These are phyloP conservation scores for Chaitophorus viminalis DNA, from an alignment of 2,888 invertebrate species.

Conservation along the genomic window DNA sequence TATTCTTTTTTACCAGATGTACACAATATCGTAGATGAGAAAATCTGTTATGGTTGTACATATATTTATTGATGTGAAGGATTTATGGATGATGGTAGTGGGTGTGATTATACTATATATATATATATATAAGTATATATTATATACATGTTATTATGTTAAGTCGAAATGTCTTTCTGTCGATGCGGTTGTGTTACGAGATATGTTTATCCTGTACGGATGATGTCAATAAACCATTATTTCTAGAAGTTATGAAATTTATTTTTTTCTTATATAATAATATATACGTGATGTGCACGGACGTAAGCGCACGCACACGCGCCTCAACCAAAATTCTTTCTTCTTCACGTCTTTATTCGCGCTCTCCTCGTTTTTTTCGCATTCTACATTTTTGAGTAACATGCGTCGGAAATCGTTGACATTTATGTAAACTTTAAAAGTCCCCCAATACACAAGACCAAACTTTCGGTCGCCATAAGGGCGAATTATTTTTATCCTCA, in stretches of 20 bases:
- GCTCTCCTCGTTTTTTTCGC: background rate
- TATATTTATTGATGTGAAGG: background rate
- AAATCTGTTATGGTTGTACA: background rate
- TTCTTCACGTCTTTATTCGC: background rate
- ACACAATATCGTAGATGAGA: background rate
- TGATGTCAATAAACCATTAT: conserved; percentile 46
- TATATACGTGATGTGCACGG: background rate
- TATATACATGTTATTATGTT: background rate
- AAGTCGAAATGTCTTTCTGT: background rate
- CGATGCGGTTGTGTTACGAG: background rate
- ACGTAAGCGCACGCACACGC: background rate
- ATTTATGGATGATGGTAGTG: background rate
- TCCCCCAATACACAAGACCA: background rate
- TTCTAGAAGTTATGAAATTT: conserved; percentile 8
- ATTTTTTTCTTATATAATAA: background rate
- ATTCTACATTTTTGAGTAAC: conserved; percentile 1
- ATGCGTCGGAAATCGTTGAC: conserved; percentile 44
- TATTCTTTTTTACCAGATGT: background rate
- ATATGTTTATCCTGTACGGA: background rate
- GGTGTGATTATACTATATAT: background rate
- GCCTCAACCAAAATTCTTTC: background rate
- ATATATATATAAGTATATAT: too few relatives aligned
- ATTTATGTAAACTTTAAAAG: conserved; percentile 45
- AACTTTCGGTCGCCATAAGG: conserved; percentile 17
- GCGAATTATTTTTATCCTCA: conserved; percentile 30